Evolutionary conservation across 2,113 vertebrate genomes (phyloP).

Genomic region (Catagonus wagneri): DNA sequence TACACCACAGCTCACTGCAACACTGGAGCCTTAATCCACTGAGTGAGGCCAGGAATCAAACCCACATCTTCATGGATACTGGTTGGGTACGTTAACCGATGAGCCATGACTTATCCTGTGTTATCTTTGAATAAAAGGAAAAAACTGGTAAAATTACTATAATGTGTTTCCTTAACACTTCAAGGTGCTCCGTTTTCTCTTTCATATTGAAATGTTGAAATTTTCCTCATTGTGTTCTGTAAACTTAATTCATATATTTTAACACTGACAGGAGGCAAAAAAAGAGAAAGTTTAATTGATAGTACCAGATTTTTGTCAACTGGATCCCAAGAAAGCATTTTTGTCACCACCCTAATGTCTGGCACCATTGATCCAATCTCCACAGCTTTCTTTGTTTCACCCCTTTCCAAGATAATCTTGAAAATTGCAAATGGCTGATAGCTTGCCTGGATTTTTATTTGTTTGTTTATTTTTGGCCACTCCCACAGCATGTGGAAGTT

Average conservation of each 20-base stretch:
- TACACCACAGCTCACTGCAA: too few species aligned
- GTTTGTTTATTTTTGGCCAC: too few species aligned
- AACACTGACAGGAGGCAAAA: background rate
- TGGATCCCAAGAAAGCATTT: background rate
- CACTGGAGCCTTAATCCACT: too few species aligned
- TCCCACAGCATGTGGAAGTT: too few species aligned
- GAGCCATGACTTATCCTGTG: too few species aligned
- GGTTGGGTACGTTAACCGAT: too few species aligned
- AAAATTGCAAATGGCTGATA: background rate
- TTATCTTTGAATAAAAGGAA: slow-evolving; percentile 15
- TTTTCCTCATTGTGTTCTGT: background rate
- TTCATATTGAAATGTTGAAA: background rate
- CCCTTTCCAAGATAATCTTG: background rate
- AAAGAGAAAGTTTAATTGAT: background rate
- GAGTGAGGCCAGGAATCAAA: too few species aligned
- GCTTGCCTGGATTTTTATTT: background rate
- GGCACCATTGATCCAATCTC: background rate
- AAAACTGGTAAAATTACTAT: background rate
- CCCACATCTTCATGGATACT: too few species aligned
- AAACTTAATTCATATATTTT: slow-evolving; percentile 25
- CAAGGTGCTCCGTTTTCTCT: background rate
- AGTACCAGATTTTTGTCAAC: background rate
- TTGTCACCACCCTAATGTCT: background rate
- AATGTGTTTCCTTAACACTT: background rate
- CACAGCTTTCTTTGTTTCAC: background rate